Base-by-base conservation (phyloP, 2,113 vertebrate species). In the Clinocottus analis region DNA sequence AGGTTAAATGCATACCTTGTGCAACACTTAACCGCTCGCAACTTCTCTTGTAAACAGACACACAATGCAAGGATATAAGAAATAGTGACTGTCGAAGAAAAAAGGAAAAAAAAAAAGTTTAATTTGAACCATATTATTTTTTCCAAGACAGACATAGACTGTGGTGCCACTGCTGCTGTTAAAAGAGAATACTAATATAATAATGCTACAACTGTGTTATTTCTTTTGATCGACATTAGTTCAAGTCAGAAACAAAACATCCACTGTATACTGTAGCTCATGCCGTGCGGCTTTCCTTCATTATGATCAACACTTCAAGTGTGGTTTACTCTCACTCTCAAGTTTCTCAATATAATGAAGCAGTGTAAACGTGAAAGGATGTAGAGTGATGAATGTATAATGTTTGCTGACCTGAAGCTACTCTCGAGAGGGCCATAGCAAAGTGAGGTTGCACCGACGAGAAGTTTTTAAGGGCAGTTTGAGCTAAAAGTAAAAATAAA, bases 1-100 rank as follows among this genome's bases (percentile, higher is more conserved):
- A 21, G 43, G 72, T 77, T 72, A 49, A 86, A 72, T 55, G 19
- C 43, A 65, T 43, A 10, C 8, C 69, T 49, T 70, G 43, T 75
- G 47, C 21, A 64, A 41, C 61, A 64, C 35, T 59, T 70, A 27
- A 56, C 33, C 35, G 59, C 60, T 3, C 4, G 12, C 25, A 43
- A 72, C 47, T 23, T 41, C 39, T 75, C 25, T 16, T 11, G n/a
- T 5, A 39, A 39, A 69, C 41, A 29, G 3, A 33, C 14, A 37
- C 25, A 47, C 29, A 29, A 16, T 23, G 1, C 1, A 53, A 35
- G 13, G 21, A 0, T 56, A 21, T 35, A 7, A 49, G 1, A 69
- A 65, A 74, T 60, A 63, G 31, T 23, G 1, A 3, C n/a, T 55
- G 35, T 72, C 27, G 43, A 16, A 7, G 16, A 41, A 41, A 14